phyloP scores from a whole-genome alignment of 2,113 vertebrate genomes.

The Microtus ochrogaster region DNA sequence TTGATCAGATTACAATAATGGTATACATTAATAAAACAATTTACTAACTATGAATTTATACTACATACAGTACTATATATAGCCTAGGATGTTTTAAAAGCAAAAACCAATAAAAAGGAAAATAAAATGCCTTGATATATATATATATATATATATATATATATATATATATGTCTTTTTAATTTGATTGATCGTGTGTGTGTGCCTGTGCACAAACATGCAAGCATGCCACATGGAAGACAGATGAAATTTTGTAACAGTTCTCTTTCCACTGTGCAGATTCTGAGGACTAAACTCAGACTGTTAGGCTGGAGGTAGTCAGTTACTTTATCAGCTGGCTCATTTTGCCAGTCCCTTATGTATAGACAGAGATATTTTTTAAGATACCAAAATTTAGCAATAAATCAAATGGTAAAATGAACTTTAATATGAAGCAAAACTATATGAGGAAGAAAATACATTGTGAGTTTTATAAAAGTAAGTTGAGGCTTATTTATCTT shows the following conservation, averaged over 20 bases:
- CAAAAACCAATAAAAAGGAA: conserved; percentile 34
- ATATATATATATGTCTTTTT: not conserved
- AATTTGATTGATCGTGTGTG: not conserved
- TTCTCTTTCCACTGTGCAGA: not conserved
- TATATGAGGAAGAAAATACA: not conserved
- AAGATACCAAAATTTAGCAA: not conserved
- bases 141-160: not conserved
- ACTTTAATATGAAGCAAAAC: conserved; percentile 31
- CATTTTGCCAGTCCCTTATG: not conserved
- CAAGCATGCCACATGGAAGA: not conserved
- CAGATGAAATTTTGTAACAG: not conserved
- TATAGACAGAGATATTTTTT: conserved; percentile 33
- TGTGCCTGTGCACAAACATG: not conserved
- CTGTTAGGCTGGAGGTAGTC: not conserved
- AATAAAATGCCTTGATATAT: not conserved
- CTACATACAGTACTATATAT: not conserved
- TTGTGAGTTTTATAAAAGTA: not conserved
- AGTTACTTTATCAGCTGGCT: not conserved
- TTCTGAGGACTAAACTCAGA: not conserved
- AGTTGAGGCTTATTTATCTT: not conserved
- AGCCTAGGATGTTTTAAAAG: conserved; percentile 12
- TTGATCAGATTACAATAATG: conserved; percentile 14
- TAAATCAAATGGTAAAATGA: conserved; percentile 22
- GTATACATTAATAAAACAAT: conserved; percentile 14
- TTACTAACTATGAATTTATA: conserved; percentile 24